A percentile compares a stretch with the other conserved stretches of the same genome.
Conservation (phyloP, 2,797 vertebrate genomes). For the Melanotaenia parkinsoni region DNA sequence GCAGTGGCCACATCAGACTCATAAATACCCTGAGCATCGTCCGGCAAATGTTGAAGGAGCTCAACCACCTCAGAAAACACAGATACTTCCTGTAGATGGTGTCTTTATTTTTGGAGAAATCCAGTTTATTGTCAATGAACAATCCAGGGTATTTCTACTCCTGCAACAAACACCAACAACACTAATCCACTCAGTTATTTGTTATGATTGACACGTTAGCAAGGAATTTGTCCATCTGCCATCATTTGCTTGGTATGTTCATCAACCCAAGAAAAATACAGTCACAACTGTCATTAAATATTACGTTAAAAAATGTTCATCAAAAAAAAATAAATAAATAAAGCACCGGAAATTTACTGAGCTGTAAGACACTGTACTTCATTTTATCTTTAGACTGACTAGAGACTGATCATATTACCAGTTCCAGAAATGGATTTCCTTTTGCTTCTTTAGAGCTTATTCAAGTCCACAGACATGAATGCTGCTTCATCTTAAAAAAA, state of each 20-base stretch:
- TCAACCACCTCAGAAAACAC: too few relatives aligned
- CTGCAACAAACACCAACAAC: too few relatives aligned
- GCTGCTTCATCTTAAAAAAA: conserved; percentile 40
- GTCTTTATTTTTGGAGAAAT: too few relatives aligned
- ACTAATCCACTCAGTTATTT: too few relatives aligned
- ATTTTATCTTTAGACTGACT: neutral
- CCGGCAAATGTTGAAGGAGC: too few relatives aligned
- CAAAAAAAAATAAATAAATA: neutral
- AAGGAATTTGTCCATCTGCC: neutral
- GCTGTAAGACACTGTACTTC: neutral
- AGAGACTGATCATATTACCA: neutral
- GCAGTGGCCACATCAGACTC: too few relatives aligned
- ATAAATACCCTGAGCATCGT: too few relatives aligned
- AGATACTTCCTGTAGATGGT: too few relatives aligned
- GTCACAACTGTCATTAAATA: neutral
- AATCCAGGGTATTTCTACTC: too few relatives aligned
- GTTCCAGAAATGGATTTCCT: neutral
- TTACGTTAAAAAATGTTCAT: neutral
- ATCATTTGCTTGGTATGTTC: neutral
- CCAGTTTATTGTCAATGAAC: too few relatives aligned
- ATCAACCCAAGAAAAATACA: neutral
- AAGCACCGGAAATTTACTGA: neutral
- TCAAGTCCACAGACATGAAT: conserved; percentile 48
- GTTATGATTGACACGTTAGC: neutral
- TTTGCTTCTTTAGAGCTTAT: conserved; percentile 9